Conservation (phyloP, 1,140 invertebrate species). For the Steinernema feltiae region DNA sequence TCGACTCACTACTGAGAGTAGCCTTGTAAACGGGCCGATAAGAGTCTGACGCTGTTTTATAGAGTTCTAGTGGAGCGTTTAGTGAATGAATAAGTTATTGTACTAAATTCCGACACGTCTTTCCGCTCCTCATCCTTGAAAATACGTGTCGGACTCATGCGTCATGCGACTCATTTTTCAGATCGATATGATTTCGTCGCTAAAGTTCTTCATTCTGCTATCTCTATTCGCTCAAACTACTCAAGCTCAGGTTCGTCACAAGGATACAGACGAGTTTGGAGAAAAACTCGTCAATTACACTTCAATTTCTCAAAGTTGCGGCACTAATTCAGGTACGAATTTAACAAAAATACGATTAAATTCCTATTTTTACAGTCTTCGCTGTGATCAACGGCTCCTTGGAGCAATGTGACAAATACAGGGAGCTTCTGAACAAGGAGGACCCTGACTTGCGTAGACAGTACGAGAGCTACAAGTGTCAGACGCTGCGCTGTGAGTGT, state of each 20-base stretch:
- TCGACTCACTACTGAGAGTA: not conserved
- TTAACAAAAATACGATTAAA: not conserved
- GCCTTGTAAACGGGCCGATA: not conserved
- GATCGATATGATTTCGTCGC: not conserved
- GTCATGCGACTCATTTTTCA: not conserved
- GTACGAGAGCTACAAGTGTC: constrained; percentile 31
- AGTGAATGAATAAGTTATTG: not conserved
- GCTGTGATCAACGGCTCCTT: constrained; percentile 26
- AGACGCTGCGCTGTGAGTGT: constrained; percentile 20
- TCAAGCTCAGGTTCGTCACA: not conserved
- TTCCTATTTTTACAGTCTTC: not conserved
- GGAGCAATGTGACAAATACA: constrained; percentile 22
- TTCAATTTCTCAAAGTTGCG: constrained; percentile 9
- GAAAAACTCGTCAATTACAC: constrained; percentile 4
- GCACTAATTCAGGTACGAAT: constrained; percentile 25
- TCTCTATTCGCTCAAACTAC: not conserved
- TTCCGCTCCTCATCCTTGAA: not conserved
- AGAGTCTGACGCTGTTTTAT: not conserved
- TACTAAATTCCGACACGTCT: not conserved
- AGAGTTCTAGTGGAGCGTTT: not conserved
- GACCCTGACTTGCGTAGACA: not conserved
- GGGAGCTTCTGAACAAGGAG: constrained; percentile 14
- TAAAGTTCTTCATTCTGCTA: not conserved
- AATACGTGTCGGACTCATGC: too few species aligned
- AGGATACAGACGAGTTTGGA: not conserved